phyloP scores from a whole-genome alignment of 2,888 invertebrate genomes.

The Caenorhabditis panamensis region DNA sequence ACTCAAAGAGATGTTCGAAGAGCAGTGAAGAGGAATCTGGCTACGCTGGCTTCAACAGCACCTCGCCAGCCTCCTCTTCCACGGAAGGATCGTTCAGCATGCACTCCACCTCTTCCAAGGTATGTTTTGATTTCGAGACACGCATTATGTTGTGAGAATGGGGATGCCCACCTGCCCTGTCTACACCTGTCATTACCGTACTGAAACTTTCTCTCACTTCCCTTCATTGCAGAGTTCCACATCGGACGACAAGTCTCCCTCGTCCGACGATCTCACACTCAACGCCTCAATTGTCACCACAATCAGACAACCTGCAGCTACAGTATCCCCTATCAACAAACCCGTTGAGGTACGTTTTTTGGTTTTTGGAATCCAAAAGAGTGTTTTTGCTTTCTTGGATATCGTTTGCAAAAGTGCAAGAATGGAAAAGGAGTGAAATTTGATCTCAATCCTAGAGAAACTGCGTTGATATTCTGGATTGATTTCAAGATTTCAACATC shows the following conservation, averaged over 20 bases:
- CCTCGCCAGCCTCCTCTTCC: constrained; percentile 72
- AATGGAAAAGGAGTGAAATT: constrained; percentile 15
- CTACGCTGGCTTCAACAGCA: constrained; percentile 70
- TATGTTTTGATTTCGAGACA: constrained; percentile 16
- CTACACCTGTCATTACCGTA: constrained; percentile 25
- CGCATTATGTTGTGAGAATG: constrained; percentile 1
- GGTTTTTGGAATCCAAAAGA: constrained; percentile 1
- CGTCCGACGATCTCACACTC: constrained; percentile 59
- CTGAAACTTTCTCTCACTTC: neutral
- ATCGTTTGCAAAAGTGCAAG: constrained; percentile 7
- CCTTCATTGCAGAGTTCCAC: constrained; percentile 45
- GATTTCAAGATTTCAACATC: too few relatives aligned
- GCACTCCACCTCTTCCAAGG: constrained; percentile 68
- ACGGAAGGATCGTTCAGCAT: constrained; percentile 68
- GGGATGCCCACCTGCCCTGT: constrained; percentile 7
- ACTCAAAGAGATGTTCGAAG: constrained; percentile 63
- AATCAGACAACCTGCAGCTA: constrained; percentile 31
- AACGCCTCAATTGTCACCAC: constrained; percentile 58
- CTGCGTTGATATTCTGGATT: neutral
- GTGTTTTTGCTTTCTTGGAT: neutral
- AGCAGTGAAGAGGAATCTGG: constrained; percentile 74
- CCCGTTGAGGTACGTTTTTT: constrained; percentile 33
- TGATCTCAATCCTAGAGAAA: constrained; percentile 14
- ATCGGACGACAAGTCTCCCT: constrained; percentile 53
- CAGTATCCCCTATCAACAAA: constrained; percentile 32